Conservation (phyloP, 1,140 invertebrate genomes). For the Cryptotermes secundus region DNA sequence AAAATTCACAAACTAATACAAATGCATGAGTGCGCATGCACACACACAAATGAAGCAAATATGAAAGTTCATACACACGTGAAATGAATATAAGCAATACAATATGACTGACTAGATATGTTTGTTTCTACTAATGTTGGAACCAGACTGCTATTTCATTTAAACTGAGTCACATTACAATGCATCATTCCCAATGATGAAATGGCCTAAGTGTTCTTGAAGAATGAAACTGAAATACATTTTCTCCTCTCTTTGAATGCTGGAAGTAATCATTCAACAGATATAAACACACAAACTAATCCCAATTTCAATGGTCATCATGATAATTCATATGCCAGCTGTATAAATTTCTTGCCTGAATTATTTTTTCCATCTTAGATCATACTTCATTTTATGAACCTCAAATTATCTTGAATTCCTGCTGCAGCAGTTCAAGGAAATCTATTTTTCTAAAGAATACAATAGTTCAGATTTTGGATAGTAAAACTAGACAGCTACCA, state of each 20-base stretch:
- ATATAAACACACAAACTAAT: neutral
- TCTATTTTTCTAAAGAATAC: slow-evolving; percentile 21
- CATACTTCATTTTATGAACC: neutral
- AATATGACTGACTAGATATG: too few relatives aligned
- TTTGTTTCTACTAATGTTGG: too few relatives aligned
- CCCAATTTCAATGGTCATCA: neutral
- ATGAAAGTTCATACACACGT: too few relatives aligned
- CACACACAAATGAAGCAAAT: too few relatives aligned
- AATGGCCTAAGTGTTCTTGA: neutral
- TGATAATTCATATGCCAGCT: neutral
- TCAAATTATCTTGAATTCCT: neutral
- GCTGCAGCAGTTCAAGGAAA: neutral
- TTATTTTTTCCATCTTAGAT: neutral
- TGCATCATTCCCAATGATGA: neutral
- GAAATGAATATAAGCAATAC: too few relatives aligned
- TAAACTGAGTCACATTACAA: neutral
- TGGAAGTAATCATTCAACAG: neutral
- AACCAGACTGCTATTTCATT: neutral
- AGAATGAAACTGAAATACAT: neutral
- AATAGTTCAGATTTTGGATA: neutral
- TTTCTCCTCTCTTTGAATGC: neutral
- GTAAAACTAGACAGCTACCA: neutral
- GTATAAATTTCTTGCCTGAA: neutral
- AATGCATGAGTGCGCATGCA: too few relatives aligned
- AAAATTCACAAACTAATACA: too few relatives aligned